Evolutionary conservation across 92 coral and sea anemone genomes (phyloP).

Genomic region (Anthopleura xanthogrammica): DNA sequence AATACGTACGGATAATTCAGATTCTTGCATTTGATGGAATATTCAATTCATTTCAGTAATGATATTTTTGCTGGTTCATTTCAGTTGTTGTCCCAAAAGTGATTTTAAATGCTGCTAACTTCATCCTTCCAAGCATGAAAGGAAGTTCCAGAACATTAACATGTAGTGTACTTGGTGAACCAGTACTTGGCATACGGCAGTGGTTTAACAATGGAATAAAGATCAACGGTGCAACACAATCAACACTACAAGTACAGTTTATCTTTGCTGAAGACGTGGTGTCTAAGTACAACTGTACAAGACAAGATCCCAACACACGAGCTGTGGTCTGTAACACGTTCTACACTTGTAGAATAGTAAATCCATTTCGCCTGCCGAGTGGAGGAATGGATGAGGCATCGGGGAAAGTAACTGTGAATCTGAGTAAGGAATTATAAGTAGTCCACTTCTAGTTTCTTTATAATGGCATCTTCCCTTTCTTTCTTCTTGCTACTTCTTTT

Average conservation of each 20-base stretch:
- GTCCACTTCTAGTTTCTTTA: too few species aligned
- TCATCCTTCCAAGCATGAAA: constrained; percentile 2
- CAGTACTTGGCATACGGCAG: background rate
- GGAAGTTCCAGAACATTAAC: background rate
- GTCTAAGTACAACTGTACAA: constrained; percentile 15
- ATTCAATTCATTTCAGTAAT: too few species aligned
- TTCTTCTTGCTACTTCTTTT: too few species aligned
- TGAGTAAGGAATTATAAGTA: background rate
- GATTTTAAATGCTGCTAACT: background rate
- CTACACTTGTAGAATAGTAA: constrained; percentile 13
- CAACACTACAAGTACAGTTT: constrained; percentile 22
- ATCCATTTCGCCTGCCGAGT: too few species aligned
- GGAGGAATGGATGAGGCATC: background rate
- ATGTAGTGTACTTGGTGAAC: constrained; percentile 15
- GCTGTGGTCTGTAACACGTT: constrained; percentile 3
- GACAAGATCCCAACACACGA: constrained; percentile 16
- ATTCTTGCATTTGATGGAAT: background rate
- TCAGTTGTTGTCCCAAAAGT: background rate
- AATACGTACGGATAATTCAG: background rate
- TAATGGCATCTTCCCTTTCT: too few species aligned
- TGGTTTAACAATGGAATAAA: constrained; percentile 14
- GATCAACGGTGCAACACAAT: constrained; percentile 12
- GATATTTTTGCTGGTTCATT: background rate
- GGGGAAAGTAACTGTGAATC: background rate
- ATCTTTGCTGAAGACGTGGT: background rate